These are phyloP conservation scores for Acleris emargana DNA, from an alignment of 2,888 invertebrate genomes.

Conservation along the genomic window DNA sequence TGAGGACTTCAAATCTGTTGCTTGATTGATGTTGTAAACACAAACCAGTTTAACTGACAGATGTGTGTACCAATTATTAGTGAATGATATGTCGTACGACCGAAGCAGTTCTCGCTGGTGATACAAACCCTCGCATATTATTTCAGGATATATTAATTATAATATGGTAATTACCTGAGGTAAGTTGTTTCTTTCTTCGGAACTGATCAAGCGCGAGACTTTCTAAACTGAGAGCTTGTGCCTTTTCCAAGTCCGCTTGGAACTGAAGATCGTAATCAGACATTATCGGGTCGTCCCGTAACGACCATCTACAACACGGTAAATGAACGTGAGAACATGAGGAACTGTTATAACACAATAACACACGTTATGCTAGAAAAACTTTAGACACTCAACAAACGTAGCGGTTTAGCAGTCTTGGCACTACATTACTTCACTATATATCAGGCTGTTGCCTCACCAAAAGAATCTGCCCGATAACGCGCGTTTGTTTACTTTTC, in stretches of 20 bases:
- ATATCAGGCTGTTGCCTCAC: slow-evolving; percentile 48
- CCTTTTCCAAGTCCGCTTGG: slow-evolving; percentile 93
- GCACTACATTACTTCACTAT: slow-evolving; percentile 16
- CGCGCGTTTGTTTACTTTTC: slow-evolving; percentile 52
- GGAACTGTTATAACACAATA: slow-evolving; percentile 43
- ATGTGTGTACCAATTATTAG: slow-evolving; percentile 16
- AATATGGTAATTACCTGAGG: slow-evolving; percentile 76
- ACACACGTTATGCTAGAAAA: slow-evolving; percentile 54
- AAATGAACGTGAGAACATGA: slow-evolving; percentile 61
- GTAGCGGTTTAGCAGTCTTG: slow-evolving; percentile 15
- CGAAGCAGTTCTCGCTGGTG: background rate
- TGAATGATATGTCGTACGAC: background rate
- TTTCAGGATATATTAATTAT: slow-evolving; percentile 39
- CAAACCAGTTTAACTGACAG: slow-evolving; percentile 32
- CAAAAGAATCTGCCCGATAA: slow-evolving; percentile 52
- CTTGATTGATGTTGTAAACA: slow-evolving; percentile 33
- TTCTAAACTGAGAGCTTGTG: slow-evolving; percentile 94
- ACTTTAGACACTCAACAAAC: slow-evolving; percentile 40
- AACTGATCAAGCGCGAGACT: slow-evolving; percentile 93
- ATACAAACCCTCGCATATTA: too few species aligned
- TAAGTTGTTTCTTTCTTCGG: slow-evolving; percentile 86
- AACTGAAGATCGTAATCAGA: slow-evolving; percentile 92
- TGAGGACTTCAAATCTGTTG: slow-evolving; percentile 20
- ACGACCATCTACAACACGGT: slow-evolving; percentile 59
- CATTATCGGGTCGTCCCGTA: slow-evolving; percentile 63